These are phyloP conservation scores for Octodonta nipae DNA, from an alignment of 2,888 invertebrate genomes.

Conservation along the genomic window DNA sequence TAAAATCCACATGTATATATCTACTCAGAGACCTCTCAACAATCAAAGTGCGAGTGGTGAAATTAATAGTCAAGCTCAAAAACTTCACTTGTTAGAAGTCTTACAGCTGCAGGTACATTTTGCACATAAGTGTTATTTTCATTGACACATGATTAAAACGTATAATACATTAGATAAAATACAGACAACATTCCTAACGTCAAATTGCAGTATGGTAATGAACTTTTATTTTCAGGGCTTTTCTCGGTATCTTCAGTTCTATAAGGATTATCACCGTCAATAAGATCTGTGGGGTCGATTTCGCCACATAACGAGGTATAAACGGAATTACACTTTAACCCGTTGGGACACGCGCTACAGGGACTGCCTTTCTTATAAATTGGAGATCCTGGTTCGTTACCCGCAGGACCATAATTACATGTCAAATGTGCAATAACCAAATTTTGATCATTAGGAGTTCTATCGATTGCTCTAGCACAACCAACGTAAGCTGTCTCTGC, in stretches of 20 bases:
- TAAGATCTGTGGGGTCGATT: constrained; percentile 4
- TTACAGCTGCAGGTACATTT: no score
- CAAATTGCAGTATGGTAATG: no score
- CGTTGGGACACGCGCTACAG: constrained; percentile 28
- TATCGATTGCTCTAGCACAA: constrained; percentile 9
- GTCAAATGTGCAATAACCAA: constrained; percentile 4
- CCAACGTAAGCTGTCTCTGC: constrained; percentile 13
- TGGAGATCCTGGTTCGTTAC: constrained; percentile 4
- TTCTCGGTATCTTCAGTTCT: background rate
- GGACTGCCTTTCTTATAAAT: constrained; percentile 7
- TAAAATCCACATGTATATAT: no score
- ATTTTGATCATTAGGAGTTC: background rate
- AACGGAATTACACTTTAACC: constrained; percentile 2
- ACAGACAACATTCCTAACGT: no score
- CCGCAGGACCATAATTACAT: constrained; percentile 11
- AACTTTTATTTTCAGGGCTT: no score
- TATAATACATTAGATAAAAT: no score
- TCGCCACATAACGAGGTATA: constrained; percentile 10
- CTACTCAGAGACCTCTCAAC: no score
- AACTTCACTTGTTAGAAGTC: no score
- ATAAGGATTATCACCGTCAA: background rate
- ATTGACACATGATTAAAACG: no score
- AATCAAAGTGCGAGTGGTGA: no score
- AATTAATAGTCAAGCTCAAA: no score
- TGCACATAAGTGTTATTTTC: no score